These are phyloP conservation scores for Drosophila insularis DNA, from an alignment of 1,140 invertebrate genomes.

Conservation along the genomic window DNA sequence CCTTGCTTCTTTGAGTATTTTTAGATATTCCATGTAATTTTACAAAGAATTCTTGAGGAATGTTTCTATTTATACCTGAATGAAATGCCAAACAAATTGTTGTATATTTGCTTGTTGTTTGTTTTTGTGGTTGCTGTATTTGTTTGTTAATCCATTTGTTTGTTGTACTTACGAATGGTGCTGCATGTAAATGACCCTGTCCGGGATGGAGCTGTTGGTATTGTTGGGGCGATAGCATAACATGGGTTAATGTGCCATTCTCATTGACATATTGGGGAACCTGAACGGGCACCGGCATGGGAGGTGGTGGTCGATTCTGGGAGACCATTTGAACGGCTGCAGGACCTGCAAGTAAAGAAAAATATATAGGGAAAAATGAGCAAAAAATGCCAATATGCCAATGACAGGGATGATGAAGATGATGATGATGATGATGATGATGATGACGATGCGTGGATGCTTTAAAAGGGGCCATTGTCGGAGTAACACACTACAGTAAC, in stretches of 20 bases:
- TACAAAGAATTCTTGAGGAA: background rate
- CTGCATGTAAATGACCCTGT: constrained; percentile 81
- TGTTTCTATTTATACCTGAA: background rate
- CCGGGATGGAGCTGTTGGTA: constrained; percentile 85
- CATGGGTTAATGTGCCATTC: constrained; percentile 91
- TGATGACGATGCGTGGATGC: constrained; percentile 5
- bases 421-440: constrained; percentile 7
- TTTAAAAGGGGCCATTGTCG: constrained; percentile 14
- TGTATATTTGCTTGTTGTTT: background rate
- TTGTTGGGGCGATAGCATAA: constrained; percentile 90
- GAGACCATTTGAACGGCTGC: constrained; percentile 93
- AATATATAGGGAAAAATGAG: constrained; percentile 22
- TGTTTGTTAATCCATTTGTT: background rate
- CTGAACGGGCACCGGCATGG: constrained; percentile 94
- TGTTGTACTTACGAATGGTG: constrained; percentile 73
- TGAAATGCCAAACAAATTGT: background rate
- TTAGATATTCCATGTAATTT: background rate
- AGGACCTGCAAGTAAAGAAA: constrained; percentile 83
- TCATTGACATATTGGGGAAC: constrained; percentile 96
- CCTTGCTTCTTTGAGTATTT: background rate
- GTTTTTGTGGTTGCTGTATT: background rate
- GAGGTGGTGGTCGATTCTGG: constrained; percentile 90
- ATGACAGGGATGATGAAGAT: constrained; percentile 19
- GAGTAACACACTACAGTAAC: background rate
- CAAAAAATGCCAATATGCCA: constrained; percentile 49